Base-by-base conservation (phyloP, 2,113 vertebrate species). In the Siniperca knerii region DNA sequence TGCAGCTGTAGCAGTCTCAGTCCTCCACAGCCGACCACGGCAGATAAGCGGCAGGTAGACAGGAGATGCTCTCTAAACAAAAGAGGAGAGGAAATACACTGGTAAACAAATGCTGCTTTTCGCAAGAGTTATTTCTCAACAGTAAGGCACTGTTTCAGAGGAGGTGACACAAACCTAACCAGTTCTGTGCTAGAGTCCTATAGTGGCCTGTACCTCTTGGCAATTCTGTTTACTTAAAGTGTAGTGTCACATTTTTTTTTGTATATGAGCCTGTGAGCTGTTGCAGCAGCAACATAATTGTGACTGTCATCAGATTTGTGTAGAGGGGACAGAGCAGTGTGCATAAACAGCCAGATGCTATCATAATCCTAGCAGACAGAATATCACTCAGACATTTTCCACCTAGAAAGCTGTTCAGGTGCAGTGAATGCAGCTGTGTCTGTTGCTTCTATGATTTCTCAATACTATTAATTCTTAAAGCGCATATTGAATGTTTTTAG, bases 1-100 rank as follows among this genome's bases (percentile, higher is more conserved):
- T 88, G 83, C 86, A 90, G 86, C 55, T 75, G 85, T 55, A 82
- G 64, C 79, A 81, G 46, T 33, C 79, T 91, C 70, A 58, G 73
- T 77, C 46, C 73, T 86, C 70, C 85, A 84, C 67, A 65, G 74
- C 71, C 8, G 20, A 82, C 61, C 77, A 67, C 79, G 77, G 77
- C 69, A 77, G 73, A 85, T 85, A 82, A 85, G 76, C 89, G 77
- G 87, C 90, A 91, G 87, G 85, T 87, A 73, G 55, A 79, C 82
- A 84, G 69, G 70, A 84, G 54, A 81, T 33, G 33, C 29, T 73
- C 67, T 86, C 87, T 92, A 40, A 54, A 87, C 40, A 76, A 77
- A 81, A 71, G 58, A 74, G 50, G 50, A 72, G 35, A 48, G 92
- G 61, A 90, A 6, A 67, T 57, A 87, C 78, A 66, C 29, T 25